Evolutionary conservation across 2,797 vertebrate species (phyloP).

Genomic region (Pangasius krempfi): DNA sequence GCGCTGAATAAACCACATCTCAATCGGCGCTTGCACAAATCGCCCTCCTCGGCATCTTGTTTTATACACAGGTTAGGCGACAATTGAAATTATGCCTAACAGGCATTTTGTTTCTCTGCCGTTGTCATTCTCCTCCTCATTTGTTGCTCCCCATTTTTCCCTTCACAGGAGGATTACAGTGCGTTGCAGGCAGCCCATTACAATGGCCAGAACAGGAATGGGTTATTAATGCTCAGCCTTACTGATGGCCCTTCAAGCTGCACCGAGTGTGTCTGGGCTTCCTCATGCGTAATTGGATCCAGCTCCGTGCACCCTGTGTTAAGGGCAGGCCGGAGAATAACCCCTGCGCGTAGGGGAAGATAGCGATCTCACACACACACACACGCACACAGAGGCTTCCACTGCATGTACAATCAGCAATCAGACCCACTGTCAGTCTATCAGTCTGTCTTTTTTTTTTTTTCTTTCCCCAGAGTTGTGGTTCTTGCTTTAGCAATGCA

Average conservation of each 20-base stretch:
- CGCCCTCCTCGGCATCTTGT: conserved; percentile 73
- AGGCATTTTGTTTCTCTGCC: conserved; percentile 37
- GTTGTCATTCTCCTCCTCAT: conserved; percentile 12
- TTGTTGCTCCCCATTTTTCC: conserved; percentile 48
- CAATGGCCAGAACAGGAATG: conserved; percentile 83
- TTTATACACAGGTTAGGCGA: conserved; percentile 75
- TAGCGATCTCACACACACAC: conserved; percentile 78
- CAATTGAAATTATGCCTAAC: conserved; percentile 67
- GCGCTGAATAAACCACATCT: conserved; percentile 79
- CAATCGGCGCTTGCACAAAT: conserved; percentile 83
- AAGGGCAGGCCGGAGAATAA: conserved; percentile 62
- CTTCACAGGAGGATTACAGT: conserved; percentile 84
- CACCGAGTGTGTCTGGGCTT: conserved; percentile 76
- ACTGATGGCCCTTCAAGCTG: conserved; percentile 85
- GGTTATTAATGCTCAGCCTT: conserved; percentile 88
- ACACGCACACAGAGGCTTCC: conserved; percentile 66
- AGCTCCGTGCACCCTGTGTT: conserved; percentile 70
- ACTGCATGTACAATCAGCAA: conserved; percentile 54
- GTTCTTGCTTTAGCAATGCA: not conserved
- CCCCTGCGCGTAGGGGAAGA: conserved; percentile 77
- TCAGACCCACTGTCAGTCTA: conserved; percentile 50
- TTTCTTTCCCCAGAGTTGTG: not conserved
- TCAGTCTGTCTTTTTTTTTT: conserved; percentile 35
- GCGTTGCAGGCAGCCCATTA: conserved; percentile 88
- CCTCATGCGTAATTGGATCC: conserved; percentile 86